These are phyloP conservation scores for Emydocephalus ijimae DNA, from an alignment of 2,113 vertebrate species.

Conservation along the genomic window DNA sequence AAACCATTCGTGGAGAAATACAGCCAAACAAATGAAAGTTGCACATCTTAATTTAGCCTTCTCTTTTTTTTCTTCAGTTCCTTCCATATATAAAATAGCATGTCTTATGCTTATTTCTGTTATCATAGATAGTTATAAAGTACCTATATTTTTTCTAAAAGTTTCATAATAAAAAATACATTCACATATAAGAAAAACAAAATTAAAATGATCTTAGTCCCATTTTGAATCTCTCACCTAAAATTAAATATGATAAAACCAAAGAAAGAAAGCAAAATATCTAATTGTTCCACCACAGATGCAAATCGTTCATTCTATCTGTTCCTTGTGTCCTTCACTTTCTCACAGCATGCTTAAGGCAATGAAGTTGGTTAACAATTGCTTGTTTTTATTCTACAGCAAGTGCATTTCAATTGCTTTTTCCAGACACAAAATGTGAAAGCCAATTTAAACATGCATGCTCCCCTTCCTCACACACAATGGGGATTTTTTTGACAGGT, in stretches of 20 bases:
- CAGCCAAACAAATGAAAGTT: neutral
- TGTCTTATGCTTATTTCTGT: neutral
- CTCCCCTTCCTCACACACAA: neutral
- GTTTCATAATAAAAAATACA: neutral
- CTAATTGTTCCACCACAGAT: neutral
- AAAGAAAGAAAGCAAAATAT: neutral
- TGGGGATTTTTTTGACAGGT: neutral
- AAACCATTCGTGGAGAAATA: neutral
- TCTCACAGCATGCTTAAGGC: constrained; percentile 10
- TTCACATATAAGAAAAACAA: neutral
- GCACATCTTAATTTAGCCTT: neutral
- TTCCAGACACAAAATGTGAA: constrained; percentile 11
- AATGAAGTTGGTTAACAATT: neutral
- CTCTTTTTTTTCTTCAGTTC: no score
- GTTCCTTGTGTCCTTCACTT: constrained; percentile 10
- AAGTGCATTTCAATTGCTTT: constrained; percentile 5
- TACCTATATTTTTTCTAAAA: neutral
- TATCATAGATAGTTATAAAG: neutral
- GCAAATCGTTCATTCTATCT: neutral
- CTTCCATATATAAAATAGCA: neutral
- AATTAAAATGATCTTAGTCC: neutral
- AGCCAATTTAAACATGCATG: neutral
- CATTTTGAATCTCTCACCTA: neutral
- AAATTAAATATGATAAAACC: neutral
- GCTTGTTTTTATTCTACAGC: constrained; percentile 11